A percentile compares a stretch with the other conserved stretches of the same genome.
Evolutionary conservation across 2,888 invertebrate genomes (phyloP).

Genomic region (Dasypogon diadema): DNA sequence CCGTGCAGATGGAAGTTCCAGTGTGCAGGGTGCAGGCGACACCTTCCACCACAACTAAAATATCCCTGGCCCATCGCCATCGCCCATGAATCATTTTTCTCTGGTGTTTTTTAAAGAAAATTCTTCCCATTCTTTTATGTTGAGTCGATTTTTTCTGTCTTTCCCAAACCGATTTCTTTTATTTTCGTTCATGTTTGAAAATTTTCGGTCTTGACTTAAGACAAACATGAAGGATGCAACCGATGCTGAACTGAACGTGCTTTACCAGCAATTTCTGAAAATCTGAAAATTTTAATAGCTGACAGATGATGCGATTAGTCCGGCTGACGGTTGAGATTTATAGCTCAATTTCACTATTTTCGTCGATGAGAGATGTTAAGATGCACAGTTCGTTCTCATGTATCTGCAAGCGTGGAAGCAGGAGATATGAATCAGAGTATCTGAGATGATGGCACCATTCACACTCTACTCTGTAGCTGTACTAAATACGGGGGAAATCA

Average conservation of each 20-base stretch:
- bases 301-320: constrained; percentile 57
- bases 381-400: constrained; percentile 27
- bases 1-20: neutral
- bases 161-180: neutral
- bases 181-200: constrained; percentile 27
- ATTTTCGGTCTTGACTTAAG: constrained; percentile 10
- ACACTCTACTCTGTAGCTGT: neutral
- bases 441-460: neutral
- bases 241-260: constrained; percentile 31
- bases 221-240: constrained; percentile 17
- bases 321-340: constrained; percentile 50
- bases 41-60: neutral
- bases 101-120: neutral
- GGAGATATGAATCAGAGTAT: neutral
- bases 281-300: constrained; percentile 53
- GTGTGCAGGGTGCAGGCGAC: neutral
- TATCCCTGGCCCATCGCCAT: neutral
- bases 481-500: constrained; percentile 22
- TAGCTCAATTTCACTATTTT: constrained; percentile 51
- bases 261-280: constrained; percentile 23
- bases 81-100: constrained; percentile 28
- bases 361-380: constrained; percentile 32
- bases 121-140: neutral
- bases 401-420: constrained; percentile 3
- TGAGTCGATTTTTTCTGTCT: neutral